Conservation (phyloP, 2,888 invertebrate species). For the Meandrusa payeni region DNA sequence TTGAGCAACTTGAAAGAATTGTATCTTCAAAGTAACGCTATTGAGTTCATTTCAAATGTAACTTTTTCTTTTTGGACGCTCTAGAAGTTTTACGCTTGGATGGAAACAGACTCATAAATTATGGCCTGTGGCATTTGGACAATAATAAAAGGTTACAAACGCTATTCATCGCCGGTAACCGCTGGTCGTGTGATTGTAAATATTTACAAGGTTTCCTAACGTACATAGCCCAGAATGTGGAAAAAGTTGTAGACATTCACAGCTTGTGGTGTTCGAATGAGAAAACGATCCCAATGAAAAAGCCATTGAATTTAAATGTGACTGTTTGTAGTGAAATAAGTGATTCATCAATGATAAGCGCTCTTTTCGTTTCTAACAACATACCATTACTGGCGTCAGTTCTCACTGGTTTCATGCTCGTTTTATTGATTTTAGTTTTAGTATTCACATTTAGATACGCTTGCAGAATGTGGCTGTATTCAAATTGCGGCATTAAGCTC, state of each 20-base stretch:
- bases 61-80: constrained; percentile 89
- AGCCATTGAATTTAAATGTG: constrained; percentile 90
- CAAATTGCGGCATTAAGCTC: constrained; percentile 91
- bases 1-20: constrained; percentile 90
- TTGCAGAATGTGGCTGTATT: constrained; percentile 93
- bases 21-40: constrained; percentile 92
- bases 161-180: constrained; percentile 89
- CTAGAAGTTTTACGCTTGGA: constrained; percentile 91
- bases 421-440: constrained; percentile 88
- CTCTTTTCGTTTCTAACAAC: constrained; percentile 90
- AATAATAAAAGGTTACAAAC: constrained; percentile 86
- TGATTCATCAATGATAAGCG: constrained; percentile 89
- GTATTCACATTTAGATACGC: constrained; percentile 93
- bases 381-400: constrained; percentile 90
- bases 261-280: constrained; percentile 89
- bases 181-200: constrained; percentile 95
- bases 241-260: constrained; percentile 87
- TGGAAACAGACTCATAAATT: constrained; percentile 90
- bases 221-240: constrained; percentile 90
- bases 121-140: constrained; percentile 89
- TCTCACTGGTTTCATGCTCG: constrained; percentile 87
- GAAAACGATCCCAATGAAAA: constrained; percentile 84
- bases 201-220: constrained; percentile 91
- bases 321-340: constrained; percentile 92
- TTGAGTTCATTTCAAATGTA: constrained; percentile 88